These are phyloP conservation scores for Coregonus ussuriensis DNA, from an alignment of 2,797 vertebrate species.

Conservation along the genomic window DNA sequence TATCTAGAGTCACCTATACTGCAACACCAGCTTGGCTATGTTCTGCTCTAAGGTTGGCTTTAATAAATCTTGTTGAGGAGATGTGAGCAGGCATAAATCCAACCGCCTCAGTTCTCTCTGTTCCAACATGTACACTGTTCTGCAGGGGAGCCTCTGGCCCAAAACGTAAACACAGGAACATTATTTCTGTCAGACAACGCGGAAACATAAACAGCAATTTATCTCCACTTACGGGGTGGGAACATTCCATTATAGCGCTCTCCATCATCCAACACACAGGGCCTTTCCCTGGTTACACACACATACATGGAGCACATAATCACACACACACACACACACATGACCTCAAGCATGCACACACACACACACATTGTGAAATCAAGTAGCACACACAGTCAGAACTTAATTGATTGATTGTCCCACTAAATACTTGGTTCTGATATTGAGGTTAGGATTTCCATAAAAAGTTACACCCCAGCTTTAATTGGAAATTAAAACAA, in stretches of 20 bases:
- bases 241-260: constrained; percentile 35
- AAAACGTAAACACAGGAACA: constrained; percentile 49
- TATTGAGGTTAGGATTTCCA: too few relatives aligned
- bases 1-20: too few relatives aligned
- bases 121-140: constrained; percentile 28
- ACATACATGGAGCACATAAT: background rate
- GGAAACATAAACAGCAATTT: constrained; percentile 59
- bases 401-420: too few relatives aligned
- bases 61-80: background rate
- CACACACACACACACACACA: constrained; percentile 1
- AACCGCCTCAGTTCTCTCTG: constrained; percentile 3
- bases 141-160: constrained; percentile 31
- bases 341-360: background rate
- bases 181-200: constrained; percentile 48
- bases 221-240: constrained; percentile 33
- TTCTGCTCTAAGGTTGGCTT: background rate
- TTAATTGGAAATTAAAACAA: too few relatives aligned
- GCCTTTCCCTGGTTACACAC: background rate
- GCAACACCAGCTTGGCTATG: too few relatives aligned
- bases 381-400: too few relatives aligned
- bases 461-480: too few relatives aligned
- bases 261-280: constrained; percentile 21
- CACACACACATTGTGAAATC: background rate
- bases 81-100: background rate
- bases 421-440: too few relatives aligned